Evolutionary conservation across 2,797 vertebrate species (phyloP), one percentile per base, ranked within the genome.

Genomic region (Gila robusta): DNA sequence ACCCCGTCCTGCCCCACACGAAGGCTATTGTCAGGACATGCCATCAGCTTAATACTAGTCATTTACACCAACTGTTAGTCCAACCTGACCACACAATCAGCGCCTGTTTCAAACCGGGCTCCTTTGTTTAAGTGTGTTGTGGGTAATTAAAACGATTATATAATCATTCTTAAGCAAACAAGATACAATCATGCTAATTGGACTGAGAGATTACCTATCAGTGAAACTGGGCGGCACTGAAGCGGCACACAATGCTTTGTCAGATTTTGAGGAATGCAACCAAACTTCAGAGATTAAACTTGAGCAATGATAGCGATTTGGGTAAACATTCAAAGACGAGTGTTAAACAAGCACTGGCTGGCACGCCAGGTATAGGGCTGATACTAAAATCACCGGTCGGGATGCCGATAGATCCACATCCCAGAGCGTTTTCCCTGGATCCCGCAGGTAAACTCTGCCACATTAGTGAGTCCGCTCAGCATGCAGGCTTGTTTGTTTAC

Each of bases 81-180:
- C 91, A 91, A 92, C 93, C 91, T 90, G 85, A 91, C 92, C 93
- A 92, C 87, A 94, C 94, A 95, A 93, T 91, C 90, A 49, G 91
- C 88, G 89, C 91, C 94, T 90, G 87, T 89, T 93, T 93, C 94
- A 91, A 93, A 94, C 94, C 90, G 91, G 93, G 89, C 79, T 81
- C 91, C 88, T 93, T 95, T 96, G 95, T 95, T 95, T 95, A 83
- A 82, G 80, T 86, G 93, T 91, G 93, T 94, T 94, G 94, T 85
- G 91, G 91, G 93, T 93, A 95, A 96, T 96, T 94, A 94, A 35
- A 92, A 91, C 2, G 82, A 91, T 89, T 88, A 91, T 52, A 28
- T 37, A 91, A 88, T 94, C 94, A 95, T 96, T 96, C 93, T 95
- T 93, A 94, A 93, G 95, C 94, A 95, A 96, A 95, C 93, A 89